Conservation (phyloP, 2,888 invertebrate genomes). For the Hartigia nigra region DNA sequence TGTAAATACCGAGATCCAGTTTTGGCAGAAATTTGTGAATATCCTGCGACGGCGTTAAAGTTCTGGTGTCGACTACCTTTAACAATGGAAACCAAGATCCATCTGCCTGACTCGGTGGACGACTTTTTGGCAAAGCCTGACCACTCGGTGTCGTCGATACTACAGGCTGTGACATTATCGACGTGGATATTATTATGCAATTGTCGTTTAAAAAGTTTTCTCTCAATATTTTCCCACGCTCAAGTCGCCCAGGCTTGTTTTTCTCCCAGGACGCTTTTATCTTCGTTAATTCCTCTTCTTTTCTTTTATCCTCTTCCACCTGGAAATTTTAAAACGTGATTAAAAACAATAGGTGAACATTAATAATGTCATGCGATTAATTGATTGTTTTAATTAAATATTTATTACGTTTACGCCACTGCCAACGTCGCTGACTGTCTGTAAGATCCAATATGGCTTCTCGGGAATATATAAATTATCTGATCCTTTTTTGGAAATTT, state of each 20-base stretch:
- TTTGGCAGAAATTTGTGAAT: slow-evolving; percentile 22
- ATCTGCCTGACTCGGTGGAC: background rate
- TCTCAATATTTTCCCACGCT: slow-evolving; percentile 37
- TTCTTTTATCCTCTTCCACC: slow-evolving; percentile 27
- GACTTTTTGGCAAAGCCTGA: background rate
- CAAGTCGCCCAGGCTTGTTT: slow-evolving; percentile 31
- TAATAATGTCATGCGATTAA: background rate
- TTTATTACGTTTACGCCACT: slow-evolving; percentile 30
- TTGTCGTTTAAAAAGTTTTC: slow-evolving; percentile 33
- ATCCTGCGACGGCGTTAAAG: slow-evolving; percentile 21
- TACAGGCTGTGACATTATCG: background rate
- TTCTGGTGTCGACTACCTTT: slow-evolving; percentile 11
- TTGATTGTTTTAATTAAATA: background rate
- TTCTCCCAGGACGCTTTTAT: slow-evolving; percentile 38
- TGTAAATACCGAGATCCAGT: slow-evolving; percentile 26
- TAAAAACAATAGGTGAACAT: background rate
- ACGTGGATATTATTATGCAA: slow-evolving; percentile 9
- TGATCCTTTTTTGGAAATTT: slow-evolving; percentile 7
- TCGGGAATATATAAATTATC: slow-evolving; percentile 6
- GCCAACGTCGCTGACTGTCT: slow-evolving; percentile 33
- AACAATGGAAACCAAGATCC: slow-evolving; percentile 2
- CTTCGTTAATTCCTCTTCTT: slow-evolving; percentile 33
- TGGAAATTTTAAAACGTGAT: background rate
- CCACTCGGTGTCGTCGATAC: background rate
- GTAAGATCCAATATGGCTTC: slow-evolving; percentile 44